phyloP scores from a whole-genome alignment of 2,797 vertebrate species.

The Neopelma chrysocephalum region DNA sequence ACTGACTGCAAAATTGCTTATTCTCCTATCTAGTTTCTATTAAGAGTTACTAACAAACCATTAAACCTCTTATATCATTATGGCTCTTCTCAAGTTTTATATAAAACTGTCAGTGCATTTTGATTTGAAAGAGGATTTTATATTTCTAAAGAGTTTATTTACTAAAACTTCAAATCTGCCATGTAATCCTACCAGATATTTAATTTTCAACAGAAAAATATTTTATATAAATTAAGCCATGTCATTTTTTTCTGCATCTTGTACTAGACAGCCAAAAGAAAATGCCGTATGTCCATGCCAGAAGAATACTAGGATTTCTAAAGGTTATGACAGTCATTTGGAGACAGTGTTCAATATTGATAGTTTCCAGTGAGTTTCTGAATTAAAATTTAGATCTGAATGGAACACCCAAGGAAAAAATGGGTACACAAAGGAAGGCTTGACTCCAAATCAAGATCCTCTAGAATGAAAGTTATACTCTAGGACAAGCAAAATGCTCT shows the following conservation, averaged over 20 bases:
- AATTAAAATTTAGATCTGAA: background rate
- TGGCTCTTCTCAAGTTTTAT: background rate
- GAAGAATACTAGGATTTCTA: background rate
- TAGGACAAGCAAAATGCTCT: fast-evolving
- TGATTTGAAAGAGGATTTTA: background rate
- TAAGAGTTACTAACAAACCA: background rate
- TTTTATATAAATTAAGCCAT: background rate
- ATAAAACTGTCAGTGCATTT: background rate
- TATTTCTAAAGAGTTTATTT: background rate
- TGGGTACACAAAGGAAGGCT: background rate
- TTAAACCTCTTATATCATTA: background rate
- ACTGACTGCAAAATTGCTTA: background rate
- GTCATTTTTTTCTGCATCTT: background rate
- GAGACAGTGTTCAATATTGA: background rate
- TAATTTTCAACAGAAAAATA: background rate
- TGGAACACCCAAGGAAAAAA: background rate
- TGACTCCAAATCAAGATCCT: background rate
- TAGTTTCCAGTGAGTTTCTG: background rate
- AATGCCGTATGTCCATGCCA: background rate
- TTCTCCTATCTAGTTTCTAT: background rate
- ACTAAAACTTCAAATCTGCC: background rate
- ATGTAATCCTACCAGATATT: background rate
- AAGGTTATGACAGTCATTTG: background rate
- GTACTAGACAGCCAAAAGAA: background rate
- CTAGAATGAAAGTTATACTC: background rate